Base-by-base conservation (phyloP, 2,888 invertebrate species). In the Ophion ellenae region DNA sequence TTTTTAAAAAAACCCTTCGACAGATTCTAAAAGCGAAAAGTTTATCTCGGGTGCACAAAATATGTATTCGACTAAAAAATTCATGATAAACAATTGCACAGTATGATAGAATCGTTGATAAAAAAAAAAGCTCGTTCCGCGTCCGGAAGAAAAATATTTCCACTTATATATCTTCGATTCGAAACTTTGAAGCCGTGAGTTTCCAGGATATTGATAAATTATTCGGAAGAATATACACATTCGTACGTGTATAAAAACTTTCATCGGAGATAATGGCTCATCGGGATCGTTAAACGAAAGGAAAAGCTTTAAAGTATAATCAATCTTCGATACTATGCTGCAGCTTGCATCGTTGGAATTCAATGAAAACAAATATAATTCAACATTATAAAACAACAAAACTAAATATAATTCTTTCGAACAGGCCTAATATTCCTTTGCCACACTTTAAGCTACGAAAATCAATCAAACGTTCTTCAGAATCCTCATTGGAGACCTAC, bases 21-120 rank as follows among this genome's bases (percentile, higher is more conserved):
- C 32, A 75, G 61, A 85, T 81, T 81, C 81, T 75, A 80, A 84
- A 69, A 61, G 64, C 69, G n/a, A 64, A 77, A 77, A 70, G n/a
- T 47, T 53, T 67, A 74, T 64, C 57, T 74, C 53, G 20, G 24
- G 70, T 28, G 17, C 24, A 24, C 28, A 71, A 28, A 36, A 57
- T 75, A 53, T 79, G n/a, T 71, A 36, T 71, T 53, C 24, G 20
- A 57, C 14, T 36, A 20, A 77, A 28, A 70, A 69, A 59, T 40
- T 36, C 20, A 17, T 28, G n/a, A 32, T 24, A 53, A 1, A 59
- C 40, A 63, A 1, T 40, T 71, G 64, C 14, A 64, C 63, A 53
- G 17, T 6, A 70, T 64, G 6, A 53, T 32, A 36, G 36, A 36
- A 32, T 17, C n/a, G 14, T 47, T 2, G 17, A 14, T 20, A 63